Base-by-base conservation (phyloP, 2,797 vertebrate genomes). In the Bothrops alternatus region DNA sequence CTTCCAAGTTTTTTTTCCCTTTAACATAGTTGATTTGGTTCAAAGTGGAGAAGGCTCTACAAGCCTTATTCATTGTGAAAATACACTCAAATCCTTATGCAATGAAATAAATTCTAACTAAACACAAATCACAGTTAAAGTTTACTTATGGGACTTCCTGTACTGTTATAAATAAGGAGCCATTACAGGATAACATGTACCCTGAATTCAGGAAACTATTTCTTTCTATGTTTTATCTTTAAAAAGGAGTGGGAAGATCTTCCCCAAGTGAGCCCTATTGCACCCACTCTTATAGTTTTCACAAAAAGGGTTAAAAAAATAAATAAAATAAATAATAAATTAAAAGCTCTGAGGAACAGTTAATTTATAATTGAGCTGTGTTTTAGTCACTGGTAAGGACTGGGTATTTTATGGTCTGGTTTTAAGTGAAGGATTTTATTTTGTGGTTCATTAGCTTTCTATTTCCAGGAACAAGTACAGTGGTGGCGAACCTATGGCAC, bases 21-120 rank as follows among this genome's bases (percentile, higher is more conserved):
- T 93, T 93, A 91, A 94, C 93, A 95, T 42, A 73, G 86, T 93
- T 92, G 92, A 88, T 32, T 42, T 94, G 94, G 32, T 73, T n/a
- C 1, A 16, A 0, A 12, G 78, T 55, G 2, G 86, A 90, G 91
- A 89, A 7, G 25, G 2, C 2, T 65, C 50, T 57, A 91, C 18
- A 37, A 89, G 42, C 20, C 2, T 2, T n/a, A 20, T 32, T 16
- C 16, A 32, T 37, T 92, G 13, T 32, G 11, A n/a, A 78, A 78
- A n/a, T 42, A 42, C 4, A 26, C 13, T 13, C 16, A 53, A 89
- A 85, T 23, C 23, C 1, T 25, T 60, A 32, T 42, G 14, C n/a
- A 87, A 88, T 56, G 6, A n/a, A 47, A 86, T 11, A 90, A 78
- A 23, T 26, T 53, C 2, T 20, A 78, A 32, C 28, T 65, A 92